Conservation (phyloP, 35 echinoderm and acorn worm species). For the Ptychodera flava region DNA sequence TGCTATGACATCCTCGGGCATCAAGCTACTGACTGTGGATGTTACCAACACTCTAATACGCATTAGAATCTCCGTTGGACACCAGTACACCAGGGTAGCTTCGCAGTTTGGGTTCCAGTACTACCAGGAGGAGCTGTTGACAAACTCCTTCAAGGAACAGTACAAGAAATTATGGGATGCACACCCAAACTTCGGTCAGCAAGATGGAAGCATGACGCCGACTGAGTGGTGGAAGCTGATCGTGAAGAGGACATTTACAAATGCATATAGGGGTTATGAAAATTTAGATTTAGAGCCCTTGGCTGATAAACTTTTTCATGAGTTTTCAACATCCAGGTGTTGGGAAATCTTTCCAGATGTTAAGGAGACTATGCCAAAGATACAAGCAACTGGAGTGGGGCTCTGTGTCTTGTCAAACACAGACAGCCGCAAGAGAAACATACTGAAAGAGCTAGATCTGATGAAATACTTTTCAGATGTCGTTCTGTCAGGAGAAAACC, state of each 20-base stretch:
- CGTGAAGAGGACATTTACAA: slow-evolving; percentile 51
- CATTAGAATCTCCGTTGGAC: slow-evolving; percentile 55
- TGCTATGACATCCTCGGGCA: slow-evolving; percentile 39
- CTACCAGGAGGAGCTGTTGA: slow-evolving; percentile 26
- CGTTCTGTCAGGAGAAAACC: slow-evolving; percentile 45
- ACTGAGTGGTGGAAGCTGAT: slow-evolving; percentile 76
- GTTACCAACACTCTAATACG: slow-evolving; percentile 71
- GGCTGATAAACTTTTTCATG: slow-evolving; percentile 56
- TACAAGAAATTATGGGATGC: slow-evolving; percentile 44
- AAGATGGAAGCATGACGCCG: slow-evolving; percentile 18
- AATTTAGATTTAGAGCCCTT: slow-evolving; percentile 37
- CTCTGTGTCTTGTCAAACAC: slow-evolving; percentile 79
- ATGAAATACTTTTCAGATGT: slow-evolving; percentile 76
- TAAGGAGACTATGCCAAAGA: slow-evolving; percentile 51
- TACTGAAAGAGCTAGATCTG: slow-evolving; percentile 49
- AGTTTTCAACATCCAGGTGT: slow-evolving; percentile 42
- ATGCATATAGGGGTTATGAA: slow-evolving; percentile 12
- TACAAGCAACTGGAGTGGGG: slow-evolving; percentile 62
- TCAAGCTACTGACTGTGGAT: slow-evolving; percentile 84
- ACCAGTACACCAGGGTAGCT: slow-evolving; percentile 68
- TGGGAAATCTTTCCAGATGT: slow-evolving; percentile 86
- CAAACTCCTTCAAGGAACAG: slow-evolving; percentile 19
- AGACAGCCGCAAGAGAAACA: slow-evolving; percentile 47
- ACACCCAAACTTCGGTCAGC: slow-evolving; percentile 70
- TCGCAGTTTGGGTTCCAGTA: slow-evolving; percentile 36